Base-by-base conservation (phyloP, 1,140 invertebrate species). In the Lepidostoma basale region DNA sequence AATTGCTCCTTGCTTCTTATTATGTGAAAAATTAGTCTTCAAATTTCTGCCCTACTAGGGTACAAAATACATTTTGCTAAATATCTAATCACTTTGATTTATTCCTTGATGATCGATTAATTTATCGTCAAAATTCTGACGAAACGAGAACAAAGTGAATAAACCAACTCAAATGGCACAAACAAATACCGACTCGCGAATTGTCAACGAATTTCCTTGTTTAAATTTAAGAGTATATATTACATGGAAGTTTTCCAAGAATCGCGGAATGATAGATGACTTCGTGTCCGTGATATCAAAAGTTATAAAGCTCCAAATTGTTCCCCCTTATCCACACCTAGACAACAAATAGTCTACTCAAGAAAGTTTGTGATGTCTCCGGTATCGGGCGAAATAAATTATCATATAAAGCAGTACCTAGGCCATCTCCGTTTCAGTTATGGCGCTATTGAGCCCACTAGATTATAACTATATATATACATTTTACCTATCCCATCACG, bases 301-400 rank as follows among this genome's bases (percentile, higher is more conserved):
- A 66, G 36, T 66, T 66, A 66, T 66, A 66, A 59, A 58, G 64
- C 64, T 36, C 28, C 44, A 40, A 65, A 54, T 33, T 26, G 47
- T 39, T 26, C 47, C 54, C 28, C 33, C 47, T 65, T 65, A 65
- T 42, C 36, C 47, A 14, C 33, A 44, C 49, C 64, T 44, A 30
- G 25, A 16, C 64, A 42, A 58, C 52, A 54, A 36, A 49, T 16
- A 56, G 16, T 45, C 25, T 36, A 54, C 39, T 26, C 16, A 60
- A 68, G 58, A 68, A 68, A 68, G 42, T 68, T 68, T 68, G 62
- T 68, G 58, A n/a, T n/a, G n/a, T n/a, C n/a, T n/a, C n/a, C n/a
- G n/a, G n/a, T 68, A 68, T 68, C 66, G 52, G 33, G 56, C 56
- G 33, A 68, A 59, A 68, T 62, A 68, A 68, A 68, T 68, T 68